These are phyloP conservation scores for Cottus gobio DNA, from an alignment of 2,113 vertebrate species.

Conservation along the genomic window DNA sequence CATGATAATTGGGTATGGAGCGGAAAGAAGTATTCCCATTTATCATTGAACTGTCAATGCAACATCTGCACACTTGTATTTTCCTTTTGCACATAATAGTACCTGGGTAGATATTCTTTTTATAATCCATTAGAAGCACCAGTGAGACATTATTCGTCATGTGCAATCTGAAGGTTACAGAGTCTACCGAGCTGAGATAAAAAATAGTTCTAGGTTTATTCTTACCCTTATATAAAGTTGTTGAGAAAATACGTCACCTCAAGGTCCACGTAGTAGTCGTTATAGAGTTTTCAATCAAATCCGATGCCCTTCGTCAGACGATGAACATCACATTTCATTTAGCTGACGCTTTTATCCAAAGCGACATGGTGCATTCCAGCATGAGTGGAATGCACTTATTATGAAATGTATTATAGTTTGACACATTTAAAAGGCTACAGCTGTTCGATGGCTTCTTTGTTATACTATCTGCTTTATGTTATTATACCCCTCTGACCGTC, in stretches of 20 bases:
- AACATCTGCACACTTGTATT: neutral
- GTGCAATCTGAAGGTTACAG: neutral
- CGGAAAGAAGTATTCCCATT: neutral
- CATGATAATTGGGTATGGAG: neutral
- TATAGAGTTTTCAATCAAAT: neutral
- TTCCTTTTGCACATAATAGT: neutral
- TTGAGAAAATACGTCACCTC: neutral
- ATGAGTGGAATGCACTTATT: too few species aligned
- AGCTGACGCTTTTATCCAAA: too few species aligned
- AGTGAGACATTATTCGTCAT: neutral
- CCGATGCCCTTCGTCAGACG: neutral
- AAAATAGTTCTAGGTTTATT: neutral
- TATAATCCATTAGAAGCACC: neutral
- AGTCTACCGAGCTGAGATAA: neutral
- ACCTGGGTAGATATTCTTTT: neutral
- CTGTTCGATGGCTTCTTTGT: neutral
- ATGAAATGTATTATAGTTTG: neutral
- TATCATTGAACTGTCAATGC: constrained; percentile 10
- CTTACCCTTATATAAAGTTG: neutral
- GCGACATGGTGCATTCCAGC: too few species aligned
- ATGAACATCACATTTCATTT: too few species aligned
- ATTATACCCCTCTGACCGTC: neutral
- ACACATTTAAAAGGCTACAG: constrained; percentile 14
- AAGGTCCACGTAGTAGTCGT: neutral
- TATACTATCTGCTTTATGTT: neutral